Conservation (phyloP, 2,888 invertebrate genomes). For the Leucoptera coffeella region DNA sequence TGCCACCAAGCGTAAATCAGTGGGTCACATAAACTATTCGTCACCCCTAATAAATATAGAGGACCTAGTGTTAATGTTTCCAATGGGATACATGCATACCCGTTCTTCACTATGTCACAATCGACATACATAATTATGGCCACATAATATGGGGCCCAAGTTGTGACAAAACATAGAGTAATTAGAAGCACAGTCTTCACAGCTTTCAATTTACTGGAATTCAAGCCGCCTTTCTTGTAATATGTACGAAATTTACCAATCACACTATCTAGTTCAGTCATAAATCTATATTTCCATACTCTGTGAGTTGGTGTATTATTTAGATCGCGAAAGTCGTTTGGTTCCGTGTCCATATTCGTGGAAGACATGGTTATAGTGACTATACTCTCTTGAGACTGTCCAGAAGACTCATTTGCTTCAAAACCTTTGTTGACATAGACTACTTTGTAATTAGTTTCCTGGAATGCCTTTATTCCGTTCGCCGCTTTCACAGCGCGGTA, state of each 20-base stretch:
- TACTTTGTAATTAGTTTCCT: constrained; percentile 12
- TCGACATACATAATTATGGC: constrained; percentile 43
- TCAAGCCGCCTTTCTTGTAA: constrained; percentile 10
- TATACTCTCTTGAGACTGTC: constrained; percentile 10
- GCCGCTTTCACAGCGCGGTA: constrained; percentile 47
- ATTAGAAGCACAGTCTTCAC: constrained; percentile 54
- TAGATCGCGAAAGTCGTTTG: constrained; percentile 9
- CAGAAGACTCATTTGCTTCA: constrained; percentile 13
- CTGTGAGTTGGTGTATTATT: constrained; percentile 4
- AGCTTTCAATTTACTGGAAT: constrained; percentile 49
- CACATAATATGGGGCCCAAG: constrained; percentile 55
- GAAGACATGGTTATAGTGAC: constrained; percentile 12
- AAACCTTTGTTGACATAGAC: constrained; percentile 15
- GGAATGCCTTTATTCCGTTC: constrained; percentile 31
- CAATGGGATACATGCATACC: constrained; percentile 34
- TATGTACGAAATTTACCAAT: no score
- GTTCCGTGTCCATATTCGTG: constrained; percentile 6
- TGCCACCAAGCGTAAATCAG: constrained; percentile 61
- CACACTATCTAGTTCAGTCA: constrained; percentile 10
- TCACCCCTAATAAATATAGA: constrained; percentile 46
- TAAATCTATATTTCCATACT: constrained; percentile 7
- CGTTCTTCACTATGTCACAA: constrained; percentile 27
- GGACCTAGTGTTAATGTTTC: constrained; percentile 49
- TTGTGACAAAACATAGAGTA: constrained; percentile 46
- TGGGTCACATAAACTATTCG: constrained; percentile 53